Conservation (phyloP, 2,888 invertebrate genomes). For the Pedicia rivosa region DNA sequence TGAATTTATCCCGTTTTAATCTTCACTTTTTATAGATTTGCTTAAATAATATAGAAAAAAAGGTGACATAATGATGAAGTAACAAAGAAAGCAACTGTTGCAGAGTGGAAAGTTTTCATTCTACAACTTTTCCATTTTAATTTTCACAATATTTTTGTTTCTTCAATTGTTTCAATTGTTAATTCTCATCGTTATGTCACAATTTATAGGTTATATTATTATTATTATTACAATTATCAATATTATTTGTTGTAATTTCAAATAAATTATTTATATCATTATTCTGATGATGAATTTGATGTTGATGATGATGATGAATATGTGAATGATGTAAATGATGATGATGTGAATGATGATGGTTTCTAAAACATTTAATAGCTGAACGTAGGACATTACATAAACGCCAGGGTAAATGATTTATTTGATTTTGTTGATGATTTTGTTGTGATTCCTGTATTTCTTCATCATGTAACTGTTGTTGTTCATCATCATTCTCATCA, state of each 20-base stretch:
- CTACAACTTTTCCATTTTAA: too few species aligned
- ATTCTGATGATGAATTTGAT: neutral
- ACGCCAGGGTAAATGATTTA: conserved; percentile 25
- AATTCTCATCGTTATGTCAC: too few species aligned
- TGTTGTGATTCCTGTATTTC: conserved; percentile 11
- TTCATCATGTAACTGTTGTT: conserved; percentile 4
- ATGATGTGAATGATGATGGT: too few species aligned
- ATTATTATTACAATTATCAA: conserved; percentile 3
- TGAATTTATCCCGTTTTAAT: too few species aligned
- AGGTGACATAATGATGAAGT: too few species aligned
- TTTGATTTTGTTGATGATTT: conserved; percentile 22
- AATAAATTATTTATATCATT: neutral
- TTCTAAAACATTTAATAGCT: conserved; percentile 31
- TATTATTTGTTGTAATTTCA: conserved; percentile 4
- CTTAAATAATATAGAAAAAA: too few species aligned
- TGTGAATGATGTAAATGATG: too few species aligned
- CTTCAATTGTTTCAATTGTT: too few species aligned
- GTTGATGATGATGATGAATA: neutral
- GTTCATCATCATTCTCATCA: conserved; percentile 13
- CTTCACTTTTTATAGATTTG: too few species aligned
- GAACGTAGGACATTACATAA: conserved; percentile 29
- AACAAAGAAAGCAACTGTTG: too few species aligned
- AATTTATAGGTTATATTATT: conserved; percentile 4
- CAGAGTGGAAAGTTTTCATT: too few species aligned
- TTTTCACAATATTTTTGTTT: too few species aligned